These are phyloP conservation scores for Aporophyla nigra DNA, from an alignment of 2,888 invertebrate species.

Conservation along the genomic window DNA sequence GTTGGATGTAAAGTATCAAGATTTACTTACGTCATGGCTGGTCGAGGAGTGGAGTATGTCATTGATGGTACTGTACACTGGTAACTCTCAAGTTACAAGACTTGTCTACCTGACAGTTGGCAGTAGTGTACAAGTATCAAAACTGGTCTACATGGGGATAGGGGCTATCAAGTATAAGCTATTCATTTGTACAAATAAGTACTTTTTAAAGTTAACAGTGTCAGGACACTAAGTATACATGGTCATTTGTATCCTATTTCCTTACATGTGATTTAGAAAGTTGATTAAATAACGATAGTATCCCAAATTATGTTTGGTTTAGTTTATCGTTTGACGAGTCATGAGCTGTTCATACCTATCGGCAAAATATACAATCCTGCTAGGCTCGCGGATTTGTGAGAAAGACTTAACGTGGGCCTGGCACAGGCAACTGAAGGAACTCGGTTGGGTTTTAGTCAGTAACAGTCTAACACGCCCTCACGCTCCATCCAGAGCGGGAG, in stretches of 20 bases:
- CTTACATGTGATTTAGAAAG: background rate
- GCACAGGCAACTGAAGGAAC: too few species aligned
- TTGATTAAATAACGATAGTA: background rate
- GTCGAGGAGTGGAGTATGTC: background rate
- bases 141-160: slow-evolving; percentile 2
- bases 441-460: too few species aligned
- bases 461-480: too few species aligned
- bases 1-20: slow-evolving; percentile 4
- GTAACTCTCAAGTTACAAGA: background rate
- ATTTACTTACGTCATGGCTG: background rate
- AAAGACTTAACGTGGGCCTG: too few species aligned
- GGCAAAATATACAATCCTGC: too few species aligned
- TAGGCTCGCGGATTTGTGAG: too few species aligned
- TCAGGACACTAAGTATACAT: slow-evolving; percentile 4
- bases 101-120: background rate
- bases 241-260: background rate
- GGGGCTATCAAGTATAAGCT: slow-evolving; percentile 19
- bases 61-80: too few species aligned
- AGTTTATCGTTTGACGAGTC: background rate
- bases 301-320: background rate
- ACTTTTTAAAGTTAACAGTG: slow-evolving; percentile 25
- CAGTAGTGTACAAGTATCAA: slow-evolving; percentile 25
- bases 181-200: slow-evolving; percentile 43
- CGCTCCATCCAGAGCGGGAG: too few species aligned
- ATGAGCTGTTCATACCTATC: background rate